phyloP scores from a whole-genome alignment of 2,888 invertebrate species.

The Coelopa pilipes region DNA sequence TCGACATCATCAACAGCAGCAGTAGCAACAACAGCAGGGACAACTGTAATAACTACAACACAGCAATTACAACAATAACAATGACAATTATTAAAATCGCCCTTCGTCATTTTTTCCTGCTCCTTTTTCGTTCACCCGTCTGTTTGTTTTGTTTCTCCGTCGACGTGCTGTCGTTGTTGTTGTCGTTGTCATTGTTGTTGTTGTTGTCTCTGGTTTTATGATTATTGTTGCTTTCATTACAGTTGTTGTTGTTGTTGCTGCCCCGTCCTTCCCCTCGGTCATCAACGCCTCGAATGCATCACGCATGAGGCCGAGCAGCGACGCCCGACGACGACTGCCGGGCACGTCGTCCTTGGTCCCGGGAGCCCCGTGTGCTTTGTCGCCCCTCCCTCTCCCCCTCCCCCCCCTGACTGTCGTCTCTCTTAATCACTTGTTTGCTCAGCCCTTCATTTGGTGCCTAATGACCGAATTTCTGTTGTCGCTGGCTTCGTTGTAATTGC shows the following conservation, averaged over 20 bases:
- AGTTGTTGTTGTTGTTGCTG: neutral
- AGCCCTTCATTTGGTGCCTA: neutral
- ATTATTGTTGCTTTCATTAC: neutral
- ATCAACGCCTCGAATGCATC: slow-evolving; percentile 4
- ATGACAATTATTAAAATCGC: slow-evolving; percentile 28
- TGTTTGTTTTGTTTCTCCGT: no score
- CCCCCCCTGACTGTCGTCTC: neutral
- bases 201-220: no score
- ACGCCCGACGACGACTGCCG: slow-evolving; percentile 1
- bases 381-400: no score
- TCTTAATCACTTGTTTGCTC: neutral
- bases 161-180: no score
- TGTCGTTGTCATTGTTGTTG: no score
- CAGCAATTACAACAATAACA: neutral
- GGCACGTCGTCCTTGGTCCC: neutral
- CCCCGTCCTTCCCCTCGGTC: neutral
- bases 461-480: no score
- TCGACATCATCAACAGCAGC: neutral
- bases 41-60: slow-evolving; percentile 4
- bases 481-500: no score
- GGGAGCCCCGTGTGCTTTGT: no score
- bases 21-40: slow-evolving; percentile 5
- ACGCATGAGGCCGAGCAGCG: neutral
- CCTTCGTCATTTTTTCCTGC: neutral
- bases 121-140: neutral